Evolutionary conservation across 2,888 invertebrate species (phyloP).

Genomic region (Microctonus hyperodae): DNA sequence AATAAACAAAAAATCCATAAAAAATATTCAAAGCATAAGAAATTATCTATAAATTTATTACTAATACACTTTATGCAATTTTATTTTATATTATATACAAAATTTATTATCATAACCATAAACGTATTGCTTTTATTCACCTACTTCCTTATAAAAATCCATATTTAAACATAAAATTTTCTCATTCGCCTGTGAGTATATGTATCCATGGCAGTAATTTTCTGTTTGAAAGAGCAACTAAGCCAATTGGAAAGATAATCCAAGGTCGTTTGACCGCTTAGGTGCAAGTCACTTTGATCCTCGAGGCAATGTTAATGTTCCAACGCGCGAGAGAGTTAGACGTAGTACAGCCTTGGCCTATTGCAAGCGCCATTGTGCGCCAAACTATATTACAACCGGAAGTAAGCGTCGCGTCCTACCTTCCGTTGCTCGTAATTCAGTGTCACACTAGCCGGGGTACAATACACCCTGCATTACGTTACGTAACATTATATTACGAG

Average conservation of each 20-base stretch:
- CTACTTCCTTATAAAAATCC: neutral
- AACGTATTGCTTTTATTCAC: too few relatives aligned
- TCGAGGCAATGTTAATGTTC: slow-evolving; percentile 48
- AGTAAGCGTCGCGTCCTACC: slow-evolving; percentile 60
- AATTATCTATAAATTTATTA: too few relatives aligned
- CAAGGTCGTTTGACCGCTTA: slow-evolving; percentile 41
- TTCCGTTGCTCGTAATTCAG: slow-evolving; percentile 62
- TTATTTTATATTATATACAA: too few relatives aligned
- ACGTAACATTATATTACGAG: slow-evolving; percentile 46
- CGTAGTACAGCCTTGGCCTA: slow-evolving; percentile 47
- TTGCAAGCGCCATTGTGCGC: slow-evolving; percentile 59
- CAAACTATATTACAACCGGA: slow-evolving; percentile 63
- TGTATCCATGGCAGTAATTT: neutral
- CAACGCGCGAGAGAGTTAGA: slow-evolving; percentile 13
- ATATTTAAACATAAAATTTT: too few relatives aligned
- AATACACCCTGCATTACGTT: slow-evolving; percentile 45
- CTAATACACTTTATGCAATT: too few relatives aligned
- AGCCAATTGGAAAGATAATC: neutral
- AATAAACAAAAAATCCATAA: too few relatives aligned
- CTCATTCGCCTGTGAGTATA: neutral
- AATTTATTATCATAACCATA: too few relatives aligned
- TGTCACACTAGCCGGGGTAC: slow-evolving; percentile 53
- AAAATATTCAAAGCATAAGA: too few relatives aligned
- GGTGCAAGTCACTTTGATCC: slow-evolving; percentile 54
- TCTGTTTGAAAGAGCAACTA: neutral